Percentiles rank a stretch among this genome's conserved stretches.
Conservation (phyloP, 2,888 invertebrate species). For the Epinotia demarniana region DNA sequence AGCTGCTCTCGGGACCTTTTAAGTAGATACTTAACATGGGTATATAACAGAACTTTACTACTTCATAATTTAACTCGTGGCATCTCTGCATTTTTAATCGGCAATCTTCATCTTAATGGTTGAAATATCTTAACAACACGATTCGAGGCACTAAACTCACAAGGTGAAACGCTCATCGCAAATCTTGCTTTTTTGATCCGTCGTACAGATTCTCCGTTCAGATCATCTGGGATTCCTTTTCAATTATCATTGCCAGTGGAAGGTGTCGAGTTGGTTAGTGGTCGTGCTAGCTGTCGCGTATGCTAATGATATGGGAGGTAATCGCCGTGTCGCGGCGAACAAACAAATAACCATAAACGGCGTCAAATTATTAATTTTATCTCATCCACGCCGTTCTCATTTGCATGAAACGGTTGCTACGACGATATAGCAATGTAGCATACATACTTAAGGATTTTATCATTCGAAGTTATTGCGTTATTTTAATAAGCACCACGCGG, state of each 20-base stretch:
- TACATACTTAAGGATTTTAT: constrained; percentile 13
- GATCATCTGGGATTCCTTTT: constrained; percentile 19
- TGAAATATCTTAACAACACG: constrained; percentile 32
- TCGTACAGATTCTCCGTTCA: neutral
- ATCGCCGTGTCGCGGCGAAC: constrained; percentile 71
- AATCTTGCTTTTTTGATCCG: neutral
- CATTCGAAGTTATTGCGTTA: constrained; percentile 5
- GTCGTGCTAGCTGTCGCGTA: constrained; percentile 55
- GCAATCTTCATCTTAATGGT: constrained; percentile 34
- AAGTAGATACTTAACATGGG: constrained; percentile 55
- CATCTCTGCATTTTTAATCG: constrained; percentile 50
- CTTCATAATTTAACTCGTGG: constrained; percentile 58
- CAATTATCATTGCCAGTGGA: constrained; percentile 40
- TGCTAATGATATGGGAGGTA: constrained; percentile 65
- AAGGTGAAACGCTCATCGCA: constrained; percentile 18
- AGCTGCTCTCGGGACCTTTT: constrained; percentile 68
- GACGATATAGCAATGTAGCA: constrained; percentile 22
- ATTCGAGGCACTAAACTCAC: constrained; percentile 27
- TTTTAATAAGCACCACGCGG: constrained; percentile 10
- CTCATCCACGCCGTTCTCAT: constrained; percentile 62
- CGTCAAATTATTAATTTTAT: constrained; percentile 77
- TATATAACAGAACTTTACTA: constrained; percentile 64
- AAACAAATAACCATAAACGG: constrained; percentile 76
- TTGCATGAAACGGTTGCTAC: constrained; percentile 58
- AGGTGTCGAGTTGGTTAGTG: constrained; percentile 48